Percentiles rank a stretch among this genome's conserved stretches.
phyloP scores from a whole-genome alignment of 2,888 invertebrate species.

The Hartigia nigra region DNA sequence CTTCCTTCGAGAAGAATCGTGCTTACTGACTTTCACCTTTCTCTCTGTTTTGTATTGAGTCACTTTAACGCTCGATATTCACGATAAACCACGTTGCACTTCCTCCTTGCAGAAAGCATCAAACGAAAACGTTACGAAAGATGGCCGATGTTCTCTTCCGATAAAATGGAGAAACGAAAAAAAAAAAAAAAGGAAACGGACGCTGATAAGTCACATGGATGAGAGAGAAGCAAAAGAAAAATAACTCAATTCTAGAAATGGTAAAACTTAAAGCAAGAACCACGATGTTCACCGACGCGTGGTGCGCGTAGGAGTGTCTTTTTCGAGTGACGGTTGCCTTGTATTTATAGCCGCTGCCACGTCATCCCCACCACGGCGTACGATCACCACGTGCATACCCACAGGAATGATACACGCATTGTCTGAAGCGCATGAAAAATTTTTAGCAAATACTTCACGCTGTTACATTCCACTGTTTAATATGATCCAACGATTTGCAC shows the following conservation, averaged over 20 bases:
- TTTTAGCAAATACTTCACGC: neutral
- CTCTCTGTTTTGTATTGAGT: conserved; percentile 2
- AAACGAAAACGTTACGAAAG: neutral
- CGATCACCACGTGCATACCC: conserved; percentile 11
- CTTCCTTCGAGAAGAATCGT: neutral
- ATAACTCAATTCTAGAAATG: neutral
- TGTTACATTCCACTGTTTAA: neutral
- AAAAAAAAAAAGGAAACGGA: neutral
- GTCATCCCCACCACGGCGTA: conserved; percentile 1
- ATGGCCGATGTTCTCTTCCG: neutral
- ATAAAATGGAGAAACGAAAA: neutral
- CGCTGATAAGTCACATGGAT: neutral
- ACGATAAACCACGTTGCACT: neutral
- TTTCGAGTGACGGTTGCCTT: conserved; percentile 32
- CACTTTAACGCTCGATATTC: neutral
- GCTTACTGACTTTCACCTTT: conserved; percentile 28
- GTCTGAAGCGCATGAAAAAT: neutral
- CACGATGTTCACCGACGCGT: conserved; percentile 3
- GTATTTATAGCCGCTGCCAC: conserved; percentile 31
- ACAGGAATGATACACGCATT: neutral
- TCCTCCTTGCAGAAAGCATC: neutral
- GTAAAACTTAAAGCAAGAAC: neutral
- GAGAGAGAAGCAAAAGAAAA: neutral
- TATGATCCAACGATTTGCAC: neutral
- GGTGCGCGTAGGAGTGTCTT: conserved; percentile 39